Conservation (phyloP, 2,797 vertebrate species). For the Eulemur albifrons region DNA sequence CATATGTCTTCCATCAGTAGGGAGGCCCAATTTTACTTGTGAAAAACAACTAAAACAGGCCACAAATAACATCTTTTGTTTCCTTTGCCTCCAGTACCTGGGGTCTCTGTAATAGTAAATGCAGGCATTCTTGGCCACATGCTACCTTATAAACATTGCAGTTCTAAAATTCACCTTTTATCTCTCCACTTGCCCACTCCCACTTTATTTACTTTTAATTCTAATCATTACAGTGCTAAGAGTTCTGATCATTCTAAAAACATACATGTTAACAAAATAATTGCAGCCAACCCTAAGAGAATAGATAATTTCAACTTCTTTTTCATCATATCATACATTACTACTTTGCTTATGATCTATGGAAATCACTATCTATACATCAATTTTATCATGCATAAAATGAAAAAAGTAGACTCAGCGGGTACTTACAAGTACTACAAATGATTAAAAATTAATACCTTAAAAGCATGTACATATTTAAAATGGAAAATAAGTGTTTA, state of each 20-base stretch:
- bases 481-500: background rate
- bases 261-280: background rate
- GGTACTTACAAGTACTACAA: background rate
- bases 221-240: background rate
- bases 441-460: background rate
- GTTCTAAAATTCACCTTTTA: background rate
- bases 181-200: background rate
- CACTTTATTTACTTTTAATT: background rate
- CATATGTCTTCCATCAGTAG: background rate
- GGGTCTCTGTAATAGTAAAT: background rate
- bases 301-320: background rate
- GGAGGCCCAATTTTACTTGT: background rate
- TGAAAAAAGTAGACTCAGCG: background rate
- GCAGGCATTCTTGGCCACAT: background rate
- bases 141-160: background rate
- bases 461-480: background rate
- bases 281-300: background rate
- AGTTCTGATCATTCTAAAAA: constrained; percentile 17
- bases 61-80: background rate
- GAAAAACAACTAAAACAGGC: background rate
- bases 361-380: background rate
- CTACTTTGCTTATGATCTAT: background rate
- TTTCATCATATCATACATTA: background rate
- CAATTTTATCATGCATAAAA: background rate
- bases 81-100: background rate